Conservation (phyloP, 2,113 vertebrate genomes). For the Nicator chloris region DNA sequence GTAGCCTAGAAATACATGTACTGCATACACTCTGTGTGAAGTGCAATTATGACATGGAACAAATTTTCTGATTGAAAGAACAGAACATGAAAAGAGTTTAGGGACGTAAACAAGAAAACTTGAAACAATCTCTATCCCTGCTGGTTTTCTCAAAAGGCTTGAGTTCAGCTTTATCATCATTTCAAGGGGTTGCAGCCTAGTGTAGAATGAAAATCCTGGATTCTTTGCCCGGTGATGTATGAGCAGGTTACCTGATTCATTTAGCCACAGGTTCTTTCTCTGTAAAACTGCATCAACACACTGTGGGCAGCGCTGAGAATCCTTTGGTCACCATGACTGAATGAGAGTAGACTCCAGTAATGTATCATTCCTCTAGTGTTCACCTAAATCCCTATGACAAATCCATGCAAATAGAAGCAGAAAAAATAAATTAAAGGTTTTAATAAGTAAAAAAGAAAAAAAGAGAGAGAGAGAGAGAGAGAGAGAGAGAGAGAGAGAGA, state of each 20-base stretch:
- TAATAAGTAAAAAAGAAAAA: not conserved
- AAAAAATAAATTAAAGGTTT: not conserved
- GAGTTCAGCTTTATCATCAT: not conserved
- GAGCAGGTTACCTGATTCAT: not conserved
- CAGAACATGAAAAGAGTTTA: not conserved
- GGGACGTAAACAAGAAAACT: not conserved
- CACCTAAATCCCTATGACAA: not conserved
- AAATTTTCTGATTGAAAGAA: not conserved
- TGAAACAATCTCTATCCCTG: not conserved
- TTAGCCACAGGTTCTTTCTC: not conserved
- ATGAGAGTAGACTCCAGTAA: not conserved
- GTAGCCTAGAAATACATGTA: not conserved
- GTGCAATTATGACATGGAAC: not conserved
- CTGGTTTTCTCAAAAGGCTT: not conserved
- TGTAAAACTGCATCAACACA: not conserved
- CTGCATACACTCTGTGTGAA: not conserved
- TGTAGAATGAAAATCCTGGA: not conserved
- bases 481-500: fast-evolving
- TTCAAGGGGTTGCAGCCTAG: not conserved
- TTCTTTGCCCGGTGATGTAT: not conserved
- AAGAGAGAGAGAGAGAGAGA: no score
- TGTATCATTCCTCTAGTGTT: not conserved
- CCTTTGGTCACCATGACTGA: not conserved
- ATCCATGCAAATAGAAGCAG: not conserved
- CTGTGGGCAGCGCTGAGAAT: not conserved